A percentile compares a stretch with the other conserved stretches of the same genome.
Evolutionary conservation across 1,140 invertebrate genomes (phyloP).

Genomic region (Dendrolimus kikuchii): DNA sequence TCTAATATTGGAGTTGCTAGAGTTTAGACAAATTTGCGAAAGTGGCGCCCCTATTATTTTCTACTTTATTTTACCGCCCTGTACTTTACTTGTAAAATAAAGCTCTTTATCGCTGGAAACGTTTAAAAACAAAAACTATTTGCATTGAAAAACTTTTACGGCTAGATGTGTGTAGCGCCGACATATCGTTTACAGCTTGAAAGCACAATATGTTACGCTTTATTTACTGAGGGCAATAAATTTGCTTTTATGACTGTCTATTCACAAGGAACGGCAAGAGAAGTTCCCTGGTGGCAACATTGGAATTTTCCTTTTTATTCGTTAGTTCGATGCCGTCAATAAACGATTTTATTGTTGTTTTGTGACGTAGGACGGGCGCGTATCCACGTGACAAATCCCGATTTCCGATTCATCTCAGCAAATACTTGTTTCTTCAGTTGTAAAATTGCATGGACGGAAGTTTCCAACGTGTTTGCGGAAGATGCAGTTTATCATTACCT

Average conservation of each 20-base stretch:
- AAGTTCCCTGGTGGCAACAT: constrained; percentile 12
- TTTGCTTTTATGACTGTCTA: constrained; percentile 52
- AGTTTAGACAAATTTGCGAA: no score
- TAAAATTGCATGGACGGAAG: no score
- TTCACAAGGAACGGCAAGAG: constrained; percentile 28
- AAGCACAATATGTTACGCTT: constrained; percentile 45
- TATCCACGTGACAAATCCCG: constrained; percentile 9
- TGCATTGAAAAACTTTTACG: constrained; percentile 18
- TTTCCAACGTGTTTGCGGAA: no score
- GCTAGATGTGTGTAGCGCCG: constrained; percentile 10
- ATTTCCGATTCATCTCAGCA: not conserved
- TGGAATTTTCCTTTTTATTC: constrained; percentile 40
- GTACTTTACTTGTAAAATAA: no score
- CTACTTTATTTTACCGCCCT: no score
- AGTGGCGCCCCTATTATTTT: no score
- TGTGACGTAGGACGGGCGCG: constrained; percentile 9
- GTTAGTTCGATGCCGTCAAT: constrained; percentile 23
- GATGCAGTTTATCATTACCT: no score
- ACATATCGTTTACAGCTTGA: constrained; percentile 29
- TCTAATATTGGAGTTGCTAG: no score
- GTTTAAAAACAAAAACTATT: not conserved
- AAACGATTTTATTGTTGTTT: constrained; percentile 47
- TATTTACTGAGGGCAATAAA: constrained; percentile 53
- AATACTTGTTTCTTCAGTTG: not conserved
- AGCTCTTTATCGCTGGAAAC: no score